Evolutionary conservation across 2,113 vertebrate species (phyloP).

Genomic region (Coptodon bakossiorum): DNA sequence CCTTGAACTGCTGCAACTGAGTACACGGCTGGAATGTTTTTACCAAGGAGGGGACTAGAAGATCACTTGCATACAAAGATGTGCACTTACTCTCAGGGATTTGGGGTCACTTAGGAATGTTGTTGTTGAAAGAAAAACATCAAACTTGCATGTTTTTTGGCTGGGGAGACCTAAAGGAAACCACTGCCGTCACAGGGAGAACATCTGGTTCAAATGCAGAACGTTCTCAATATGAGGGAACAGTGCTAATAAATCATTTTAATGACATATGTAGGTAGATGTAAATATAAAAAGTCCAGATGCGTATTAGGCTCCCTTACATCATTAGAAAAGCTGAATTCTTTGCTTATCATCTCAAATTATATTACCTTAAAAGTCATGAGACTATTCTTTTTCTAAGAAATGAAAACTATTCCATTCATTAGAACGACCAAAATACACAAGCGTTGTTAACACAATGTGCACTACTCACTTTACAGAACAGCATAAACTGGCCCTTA

Average conservation of each 20-base stretch:
- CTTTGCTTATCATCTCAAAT: neutral
- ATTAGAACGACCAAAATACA: neutral
- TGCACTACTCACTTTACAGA: neutral
- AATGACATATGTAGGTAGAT: neutral
- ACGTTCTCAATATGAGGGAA: neutral
- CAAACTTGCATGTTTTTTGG: neutral
- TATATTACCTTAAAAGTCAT: neutral
- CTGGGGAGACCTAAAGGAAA: neutral
- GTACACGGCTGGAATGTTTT: neutral
- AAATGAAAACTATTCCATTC: neutral
- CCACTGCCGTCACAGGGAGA: neutral
- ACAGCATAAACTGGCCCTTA: neutral
- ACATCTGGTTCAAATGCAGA: neutral
- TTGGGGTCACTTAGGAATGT: neutral
- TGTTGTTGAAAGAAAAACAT: neutral
- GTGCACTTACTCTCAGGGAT: neutral
- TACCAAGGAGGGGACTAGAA: neutral
- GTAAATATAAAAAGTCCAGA: neutral
- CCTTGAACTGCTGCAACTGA: conserved; percentile 8
- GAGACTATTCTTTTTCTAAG: neutral
- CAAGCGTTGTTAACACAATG: neutral
- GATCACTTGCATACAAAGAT: neutral
- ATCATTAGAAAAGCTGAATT: neutral
- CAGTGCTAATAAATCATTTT: neutral
- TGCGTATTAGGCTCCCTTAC: neutral